phyloP scores from a whole-genome alignment of 2,113 vertebrate species.

The Psilopsiagon aymara region DNA sequence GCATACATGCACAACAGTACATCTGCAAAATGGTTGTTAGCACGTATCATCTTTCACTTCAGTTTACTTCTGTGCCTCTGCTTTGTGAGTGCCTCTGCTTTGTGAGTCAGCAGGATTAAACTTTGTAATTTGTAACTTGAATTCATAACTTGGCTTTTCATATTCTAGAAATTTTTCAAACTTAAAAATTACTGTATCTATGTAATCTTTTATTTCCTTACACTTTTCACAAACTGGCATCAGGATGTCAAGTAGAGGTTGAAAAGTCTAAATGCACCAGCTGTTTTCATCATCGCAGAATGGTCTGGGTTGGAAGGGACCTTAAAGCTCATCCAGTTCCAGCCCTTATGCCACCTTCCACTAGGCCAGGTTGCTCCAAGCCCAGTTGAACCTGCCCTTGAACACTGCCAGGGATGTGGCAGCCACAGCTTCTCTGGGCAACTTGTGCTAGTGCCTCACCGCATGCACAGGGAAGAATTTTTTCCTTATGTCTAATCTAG shows the following conservation, averaged over 20 bases:
- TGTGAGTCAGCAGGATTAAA: not conserved
- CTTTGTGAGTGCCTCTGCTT: slow-evolving; percentile 13
- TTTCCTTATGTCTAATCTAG: not conserved
- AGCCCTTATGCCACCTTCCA: not conserved
- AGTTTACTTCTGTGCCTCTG: slow-evolving; percentile 25
- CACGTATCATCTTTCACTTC: not conserved
- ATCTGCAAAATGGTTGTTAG: not conserved
- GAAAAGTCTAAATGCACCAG: not conserved
- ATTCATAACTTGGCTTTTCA: not conserved
- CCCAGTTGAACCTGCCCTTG: not conserved
- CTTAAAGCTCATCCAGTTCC: not conserved
- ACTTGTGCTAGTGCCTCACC: not conserved
- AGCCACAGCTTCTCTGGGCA: not conserved
- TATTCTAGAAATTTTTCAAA: not conserved
- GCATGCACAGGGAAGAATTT: not conserved
- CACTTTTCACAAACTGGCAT: not conserved
- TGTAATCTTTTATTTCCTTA: not conserved
- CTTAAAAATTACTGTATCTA: not conserved
- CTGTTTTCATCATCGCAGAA: not conserved
- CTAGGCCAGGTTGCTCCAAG: not conserved
- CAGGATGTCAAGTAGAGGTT: not conserved
- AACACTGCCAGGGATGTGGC: not conserved
- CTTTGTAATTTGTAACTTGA: not conserved
- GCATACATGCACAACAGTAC: not conserved
- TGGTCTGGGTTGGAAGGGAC: not conserved